Evolutionary conservation across 1,140 invertebrate genomes (phyloP).

Genomic region (Drosophila sulfurigaster): DNA sequence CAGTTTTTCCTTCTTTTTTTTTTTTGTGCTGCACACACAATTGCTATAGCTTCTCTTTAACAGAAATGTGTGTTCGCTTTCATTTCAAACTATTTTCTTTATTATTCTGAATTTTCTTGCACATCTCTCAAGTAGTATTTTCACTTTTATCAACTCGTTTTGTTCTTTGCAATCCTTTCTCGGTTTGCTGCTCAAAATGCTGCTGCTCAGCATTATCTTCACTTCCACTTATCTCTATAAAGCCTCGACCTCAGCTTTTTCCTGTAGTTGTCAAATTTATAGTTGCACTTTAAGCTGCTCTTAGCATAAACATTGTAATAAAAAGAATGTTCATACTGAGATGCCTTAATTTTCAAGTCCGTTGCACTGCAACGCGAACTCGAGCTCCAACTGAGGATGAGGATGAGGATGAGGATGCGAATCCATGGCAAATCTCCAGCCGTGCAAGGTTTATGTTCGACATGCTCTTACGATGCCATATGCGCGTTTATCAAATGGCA

Average conservation of each 20-base stretch:
- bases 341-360: conserved; percentile 75
- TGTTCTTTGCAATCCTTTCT: neutral
- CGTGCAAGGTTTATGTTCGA: conserved; percentile 77
- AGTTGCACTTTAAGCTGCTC: conserved; percentile 56
- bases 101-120: neutral
- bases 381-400: neutral
- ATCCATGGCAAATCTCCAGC: conserved; percentile 65
- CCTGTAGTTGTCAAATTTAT: conserved; percentile 50
- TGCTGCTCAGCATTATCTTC: conserved; percentile 6
- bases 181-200: neutral
- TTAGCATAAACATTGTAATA: conserved; percentile 64
- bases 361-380: conserved; percentile 37
- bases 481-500: conserved; percentile 71
- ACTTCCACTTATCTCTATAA: neutral
- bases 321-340: conserved; percentile 24
- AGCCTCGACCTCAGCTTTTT: neutral
- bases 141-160: neutral
- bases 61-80: neutral
- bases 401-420: conserved; percentile 11
- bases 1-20: no score
- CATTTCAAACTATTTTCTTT: neutral
- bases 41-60: no score
- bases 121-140: neutral
- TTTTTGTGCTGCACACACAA: no score
- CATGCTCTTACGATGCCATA: conserved; percentile 78